A percentile compares a stretch with the other conserved stretches of the same genome.
Evolutionary conservation across 2,888 invertebrate species (phyloP).

Genomic region (Brassicogethes aeneus): DNA sequence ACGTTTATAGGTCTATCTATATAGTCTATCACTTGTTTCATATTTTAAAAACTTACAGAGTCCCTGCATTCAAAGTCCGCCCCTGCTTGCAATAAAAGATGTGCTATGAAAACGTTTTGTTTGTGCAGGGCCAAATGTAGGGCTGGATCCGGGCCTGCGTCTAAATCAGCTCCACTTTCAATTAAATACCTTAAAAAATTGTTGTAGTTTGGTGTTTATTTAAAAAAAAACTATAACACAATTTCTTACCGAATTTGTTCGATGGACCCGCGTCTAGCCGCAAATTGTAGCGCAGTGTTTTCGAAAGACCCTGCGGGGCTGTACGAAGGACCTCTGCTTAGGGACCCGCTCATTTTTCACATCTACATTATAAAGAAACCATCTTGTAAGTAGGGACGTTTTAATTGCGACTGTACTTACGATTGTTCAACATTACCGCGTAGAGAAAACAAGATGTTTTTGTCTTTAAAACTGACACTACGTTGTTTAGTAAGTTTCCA

Average conservation of each 20-base stretch:
- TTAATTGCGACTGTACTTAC: too few species aligned
- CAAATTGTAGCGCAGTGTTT: slow-evolving; percentile 34
- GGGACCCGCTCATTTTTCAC: slow-evolving; percentile 11
- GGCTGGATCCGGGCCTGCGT: slow-evolving; percentile 44
- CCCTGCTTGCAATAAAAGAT: slow-evolving; percentile 51
- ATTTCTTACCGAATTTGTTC: slow-evolving; percentile 32
- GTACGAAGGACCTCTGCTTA: slow-evolving; percentile 28
- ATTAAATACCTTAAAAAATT: slow-evolving; percentile 31
- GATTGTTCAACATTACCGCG: too few species aligned
- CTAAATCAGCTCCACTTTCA: slow-evolving; percentile 36
- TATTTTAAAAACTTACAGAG: slow-evolving; percentile 38
- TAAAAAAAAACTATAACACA: not conserved
- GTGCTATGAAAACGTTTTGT: slow-evolving; percentile 47
- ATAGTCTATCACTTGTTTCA: not conserved
- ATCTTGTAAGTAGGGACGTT: too few species aligned
- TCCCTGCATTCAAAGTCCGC: slow-evolving; percentile 49
- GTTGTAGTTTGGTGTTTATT: not conserved
- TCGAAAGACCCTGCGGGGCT: slow-evolving; percentile 30
- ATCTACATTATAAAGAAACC: not conserved
- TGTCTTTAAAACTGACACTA: too few species aligned
- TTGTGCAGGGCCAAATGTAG: slow-evolving; percentile 52
- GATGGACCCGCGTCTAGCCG: slow-evolving; percentile 30
- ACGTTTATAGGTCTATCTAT: not conserved
- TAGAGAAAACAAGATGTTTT: too few species aligned
- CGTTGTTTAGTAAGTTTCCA: too few species aligned